A percentile compares a stretch with the other conserved stretches of the same genome.
Conservation (phyloP, 2,113 vertebrate species). For the Platycercus adscitus region DNA sequence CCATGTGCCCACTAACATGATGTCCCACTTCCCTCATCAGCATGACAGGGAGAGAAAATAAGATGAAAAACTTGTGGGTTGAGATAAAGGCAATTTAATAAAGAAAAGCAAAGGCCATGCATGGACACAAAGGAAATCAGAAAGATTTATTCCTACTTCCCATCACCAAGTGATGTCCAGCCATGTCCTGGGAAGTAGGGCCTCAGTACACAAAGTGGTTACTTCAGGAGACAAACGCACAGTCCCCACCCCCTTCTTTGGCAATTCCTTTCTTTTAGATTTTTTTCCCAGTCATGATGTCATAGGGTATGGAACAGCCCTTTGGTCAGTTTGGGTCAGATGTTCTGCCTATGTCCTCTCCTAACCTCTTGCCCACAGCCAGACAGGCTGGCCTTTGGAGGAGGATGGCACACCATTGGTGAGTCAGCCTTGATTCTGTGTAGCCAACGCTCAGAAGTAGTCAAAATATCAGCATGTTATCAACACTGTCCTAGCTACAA, state of each 20-base stretch:
- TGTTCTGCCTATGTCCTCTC: background rate
- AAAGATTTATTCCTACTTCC: background rate
- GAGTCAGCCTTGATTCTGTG: background rate
- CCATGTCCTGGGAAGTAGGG: background rate
- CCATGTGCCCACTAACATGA: background rate
- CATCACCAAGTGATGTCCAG: background rate
- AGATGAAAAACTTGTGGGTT: accelerated
- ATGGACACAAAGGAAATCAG: background rate
- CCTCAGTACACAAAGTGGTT: accelerated
- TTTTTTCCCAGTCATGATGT: background rate
- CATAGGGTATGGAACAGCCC: background rate
- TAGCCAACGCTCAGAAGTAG: background rate
- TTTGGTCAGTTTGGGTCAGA: background rate
- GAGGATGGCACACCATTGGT: accelerated
- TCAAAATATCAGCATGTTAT: background rate
- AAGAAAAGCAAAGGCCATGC: background rate
- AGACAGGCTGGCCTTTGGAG: background rate
- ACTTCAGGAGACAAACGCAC: background rate
- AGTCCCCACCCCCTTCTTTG: background rate
- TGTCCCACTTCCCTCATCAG: background rate
- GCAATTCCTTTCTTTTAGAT: background rate
- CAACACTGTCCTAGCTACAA: background rate
- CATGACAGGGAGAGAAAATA: background rate
- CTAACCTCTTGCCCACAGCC: background rate
- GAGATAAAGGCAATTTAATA: background rate